Base-by-base conservation (phyloP, 2,113 vertebrate species). In the Erinaceus europaeus region DNA sequence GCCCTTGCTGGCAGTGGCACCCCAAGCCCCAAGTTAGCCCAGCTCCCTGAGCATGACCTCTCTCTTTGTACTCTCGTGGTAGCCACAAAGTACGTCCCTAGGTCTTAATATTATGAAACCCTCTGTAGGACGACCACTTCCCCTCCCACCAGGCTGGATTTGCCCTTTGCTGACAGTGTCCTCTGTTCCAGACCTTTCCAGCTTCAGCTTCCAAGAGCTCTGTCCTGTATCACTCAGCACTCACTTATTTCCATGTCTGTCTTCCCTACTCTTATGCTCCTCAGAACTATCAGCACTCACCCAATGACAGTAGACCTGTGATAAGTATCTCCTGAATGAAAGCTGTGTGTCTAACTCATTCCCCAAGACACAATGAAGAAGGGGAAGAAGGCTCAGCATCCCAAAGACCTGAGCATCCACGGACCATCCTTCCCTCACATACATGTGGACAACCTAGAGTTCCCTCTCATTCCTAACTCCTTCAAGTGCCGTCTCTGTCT, bases 401-500 rank as follows among this genome's bases (percentile, higher is more conserved):
- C 52, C 36, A 18, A 36, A 82, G 72, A 86, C 55, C 17, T 53
- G 15, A 8, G 46, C 42, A 34, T 78, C 61, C 15, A 3, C 3
- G 18, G 74, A 64, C 76, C 23, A 25, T 40, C 34, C 23, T 89
- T 40, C 55, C 44, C 27, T 48, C 15, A 36, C 38, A 44, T 40
- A n/a, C 25, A 74, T 48, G 64, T 44, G 25, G 13, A 74, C 18
- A 32, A 72, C 62, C 83, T 27, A n/a, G 55, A 78, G 59, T 64
- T 65, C 67, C 67, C 78, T 69, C 67, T 89, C 75, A 29, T 23
- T 50, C 67, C 46, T 44, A 36, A 50, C 53, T 53, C 50, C 69
- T 89, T 74, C 84, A 68, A 52, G 64, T 12, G 78, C 86, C 46
- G 62, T 23, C 80, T 32, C 42, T 20, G 55, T 73, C 94, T 94